Base-by-base conservation (phyloP, 2,797 vertebrate species). In the Gouania willdenowi region DNA sequence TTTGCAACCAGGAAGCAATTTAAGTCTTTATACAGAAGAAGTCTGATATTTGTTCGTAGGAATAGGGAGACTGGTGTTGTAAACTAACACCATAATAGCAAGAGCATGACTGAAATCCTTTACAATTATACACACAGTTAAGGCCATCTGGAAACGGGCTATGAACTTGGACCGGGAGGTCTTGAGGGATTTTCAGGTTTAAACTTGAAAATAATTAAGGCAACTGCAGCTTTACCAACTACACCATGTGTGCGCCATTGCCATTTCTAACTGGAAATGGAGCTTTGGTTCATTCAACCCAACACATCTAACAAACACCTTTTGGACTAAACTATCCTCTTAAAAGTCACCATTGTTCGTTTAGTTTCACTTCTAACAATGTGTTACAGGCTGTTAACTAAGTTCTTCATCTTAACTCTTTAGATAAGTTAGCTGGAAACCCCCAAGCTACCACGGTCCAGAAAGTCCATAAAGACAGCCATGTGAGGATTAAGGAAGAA, bases 351-450 rank as follows among this genome's bases (percentile, higher is more conserved):
- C n/a, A n/a, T n/a, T n/a, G n/a, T n/a, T n/a, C n/a, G n/a, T n/a
- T n/a, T n/a, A n/a, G n/a, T n/a, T n/a, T n/a, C n/a, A n/a, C n/a
- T n/a, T n/a, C n/a, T n/a, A n/a, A n/a, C n/a, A n/a, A n/a, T n/a
- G n/a, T n/a, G n/a, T n/a, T n/a, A n/a, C n/a, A n/a, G n/a, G n/a
- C n/a, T n/a, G n/a, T n/a, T n/a, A n/a, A n/a, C n/a, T n/a, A n/a
- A n/a, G n/a, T n/a, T n/a, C n/a, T n/a, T n/a, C n/a, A n/a, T n/a
- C 56, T 43, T 34, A 74, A 68, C 57, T 63, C 34, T 43, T 38
- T 54, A 43, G 34, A n/a, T 45, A 72, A 71, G 27, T 78, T 78
- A 81, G 67, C 69, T 77, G 75, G 64, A 84, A 81, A 78, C 35
- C 20, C 29, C 26, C 16, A n/a, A 24, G 33, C 42, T 20, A 60